phyloP scores from a whole-genome alignment of 2,113 vertebrate genomes.

The Myrmecophaga tridactyla region DNA sequence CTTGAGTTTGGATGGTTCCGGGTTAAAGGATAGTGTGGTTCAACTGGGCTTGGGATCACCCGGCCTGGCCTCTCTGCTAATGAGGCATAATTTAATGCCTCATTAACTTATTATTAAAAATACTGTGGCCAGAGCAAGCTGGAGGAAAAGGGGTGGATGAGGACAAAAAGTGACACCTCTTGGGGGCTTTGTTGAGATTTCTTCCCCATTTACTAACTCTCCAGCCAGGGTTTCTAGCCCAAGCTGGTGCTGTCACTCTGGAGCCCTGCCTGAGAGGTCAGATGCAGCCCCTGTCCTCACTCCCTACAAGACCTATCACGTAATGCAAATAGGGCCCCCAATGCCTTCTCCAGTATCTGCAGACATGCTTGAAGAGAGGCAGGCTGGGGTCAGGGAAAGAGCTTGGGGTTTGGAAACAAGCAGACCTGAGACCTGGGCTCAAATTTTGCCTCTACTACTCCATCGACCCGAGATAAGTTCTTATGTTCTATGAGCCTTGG shows the following conservation, averaged over 20 bases:
- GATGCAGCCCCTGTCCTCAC: background rate
- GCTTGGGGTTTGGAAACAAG: background rate
- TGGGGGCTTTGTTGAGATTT: background rate
- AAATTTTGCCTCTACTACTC: background rate
- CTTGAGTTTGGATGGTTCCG: background rate
- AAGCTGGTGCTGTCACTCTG: too few relatives aligned
- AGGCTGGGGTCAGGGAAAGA: background rate
- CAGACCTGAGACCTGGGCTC: background rate
- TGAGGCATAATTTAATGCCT: background rate
- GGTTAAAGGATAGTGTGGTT: background rate
- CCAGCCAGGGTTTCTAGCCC: too few relatives aligned
- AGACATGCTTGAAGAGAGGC: background rate
- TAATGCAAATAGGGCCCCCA: background rate
- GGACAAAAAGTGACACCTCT: background rate
- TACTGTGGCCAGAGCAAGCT: background rate
- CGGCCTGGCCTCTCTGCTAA: background rate
- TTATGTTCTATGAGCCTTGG: background rate
- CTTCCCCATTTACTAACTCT: background rate
- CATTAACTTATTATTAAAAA: too few relatives aligned
- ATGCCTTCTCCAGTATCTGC: background rate
- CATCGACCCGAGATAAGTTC: background rate
- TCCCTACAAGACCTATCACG: background rate
- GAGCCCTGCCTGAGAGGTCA: background rate
- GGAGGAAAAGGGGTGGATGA: background rate
- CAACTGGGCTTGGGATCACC: background rate